Evolutionary conservation across 2,113 vertebrate genomes (phyloP).

Genomic region (Coryphaenoides rupestris): DNA sequence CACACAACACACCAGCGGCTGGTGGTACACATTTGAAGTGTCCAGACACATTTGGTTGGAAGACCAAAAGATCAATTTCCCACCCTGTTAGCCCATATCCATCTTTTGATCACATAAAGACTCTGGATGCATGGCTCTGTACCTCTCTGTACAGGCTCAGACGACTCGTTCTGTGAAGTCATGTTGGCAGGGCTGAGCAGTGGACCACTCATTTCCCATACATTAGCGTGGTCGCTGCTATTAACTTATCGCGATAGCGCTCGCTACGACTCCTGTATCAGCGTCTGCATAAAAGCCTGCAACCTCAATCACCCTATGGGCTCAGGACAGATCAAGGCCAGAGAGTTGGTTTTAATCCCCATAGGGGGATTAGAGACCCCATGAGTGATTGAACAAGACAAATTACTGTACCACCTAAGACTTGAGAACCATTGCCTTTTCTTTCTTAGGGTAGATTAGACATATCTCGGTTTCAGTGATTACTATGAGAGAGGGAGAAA

Average conservation of each 20-base stretch:
- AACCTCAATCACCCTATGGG: slow-evolving; percentile 20
- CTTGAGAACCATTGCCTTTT: slow-evolving; percentile 50
- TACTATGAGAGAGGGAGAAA: slow-evolving; percentile 22
- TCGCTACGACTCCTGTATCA: slow-evolving; percentile 40
- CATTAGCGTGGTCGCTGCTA: slow-evolving; percentile 19
- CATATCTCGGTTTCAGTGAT: slow-evolving; percentile 38
- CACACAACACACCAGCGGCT: neutral
- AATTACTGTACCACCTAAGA: slow-evolving; percentile 60
- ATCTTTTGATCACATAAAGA: neutral
- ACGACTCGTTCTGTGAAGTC: slow-evolving; percentile 8
- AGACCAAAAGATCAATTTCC: neutral
- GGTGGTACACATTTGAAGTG: too few species aligned
- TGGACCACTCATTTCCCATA: slow-evolving; percentile 52
- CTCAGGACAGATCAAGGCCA: slow-evolving; percentile 52
- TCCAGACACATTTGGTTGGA: neutral
- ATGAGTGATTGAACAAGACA: slow-evolving; percentile 63
- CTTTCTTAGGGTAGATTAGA: slow-evolving; percentile 51
- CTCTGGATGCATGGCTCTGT: slow-evolving; percentile 10
- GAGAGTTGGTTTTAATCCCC: slow-evolving; percentile 62
- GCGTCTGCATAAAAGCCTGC: slow-evolving; percentile 31
- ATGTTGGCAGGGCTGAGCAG: slow-evolving; percentile 23
- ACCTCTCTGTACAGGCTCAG: slow-evolving; percentile 6
- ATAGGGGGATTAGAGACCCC: slow-evolving; percentile 52
- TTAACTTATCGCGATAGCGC: slow-evolving; percentile 7
- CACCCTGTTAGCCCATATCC: neutral